Conservation (phyloP, 1,140 invertebrate species). For the Paraescarpia echinospica region DNA sequence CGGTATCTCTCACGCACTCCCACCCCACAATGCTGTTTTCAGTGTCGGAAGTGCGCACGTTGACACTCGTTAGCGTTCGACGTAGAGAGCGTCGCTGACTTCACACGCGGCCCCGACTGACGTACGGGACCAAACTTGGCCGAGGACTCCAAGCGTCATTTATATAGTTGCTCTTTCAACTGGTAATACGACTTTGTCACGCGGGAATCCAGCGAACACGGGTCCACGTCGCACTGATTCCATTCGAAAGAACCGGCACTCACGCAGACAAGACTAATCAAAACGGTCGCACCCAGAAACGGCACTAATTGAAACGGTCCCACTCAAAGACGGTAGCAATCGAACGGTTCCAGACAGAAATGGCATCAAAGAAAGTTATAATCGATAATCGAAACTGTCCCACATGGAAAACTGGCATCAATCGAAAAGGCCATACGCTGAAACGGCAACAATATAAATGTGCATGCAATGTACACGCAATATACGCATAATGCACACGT, state of each 20-base stretch:
- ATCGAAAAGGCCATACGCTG: too few relatives aligned
- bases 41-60: background rate
- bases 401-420: too few relatives aligned
- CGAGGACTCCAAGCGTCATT: background rate
- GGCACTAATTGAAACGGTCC: background rate
- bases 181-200: background rate
- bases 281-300: background rate
- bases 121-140: background rate
- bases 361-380: too few relatives aligned
- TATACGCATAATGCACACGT: too few relatives aligned
- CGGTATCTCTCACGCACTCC: background rate
- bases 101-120: background rate
- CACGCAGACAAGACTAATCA: background rate
- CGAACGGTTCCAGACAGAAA: too few relatives aligned
- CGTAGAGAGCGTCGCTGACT: background rate
- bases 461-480: too few relatives aligned
- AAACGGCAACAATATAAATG: too few relatives aligned
- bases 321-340: too few relatives aligned
- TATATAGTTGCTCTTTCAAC: background rate
- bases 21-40: background rate
- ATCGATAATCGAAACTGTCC: too few relatives aligned
- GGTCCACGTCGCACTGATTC: background rate
- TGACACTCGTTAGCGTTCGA: background rate
- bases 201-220: background rate
- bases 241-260: too few relatives aligned